Conservation (phyloP, 2,113 vertebrate genomes). For the Dasypus novemcinctus region DNA sequence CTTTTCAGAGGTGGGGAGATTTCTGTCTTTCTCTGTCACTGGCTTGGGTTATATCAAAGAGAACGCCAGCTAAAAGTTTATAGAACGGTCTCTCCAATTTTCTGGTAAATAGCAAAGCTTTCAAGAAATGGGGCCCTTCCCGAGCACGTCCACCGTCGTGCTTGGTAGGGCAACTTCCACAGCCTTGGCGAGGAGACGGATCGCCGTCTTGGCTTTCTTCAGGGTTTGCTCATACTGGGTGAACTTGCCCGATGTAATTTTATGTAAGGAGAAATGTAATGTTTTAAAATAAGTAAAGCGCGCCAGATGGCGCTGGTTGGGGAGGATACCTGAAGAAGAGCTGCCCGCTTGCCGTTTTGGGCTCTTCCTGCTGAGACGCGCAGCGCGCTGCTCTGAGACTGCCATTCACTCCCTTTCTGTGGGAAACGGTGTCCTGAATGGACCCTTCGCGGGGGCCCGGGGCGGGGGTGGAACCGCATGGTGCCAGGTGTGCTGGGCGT, state of each 20-base stretch:
- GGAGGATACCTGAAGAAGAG: not conserved
- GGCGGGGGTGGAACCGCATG: too few species aligned
- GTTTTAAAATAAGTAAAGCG: not conserved
- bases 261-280: too few species aligned
- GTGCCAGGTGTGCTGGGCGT: too few species aligned
- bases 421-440: not conserved
- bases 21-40: not conserved
- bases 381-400: too few species aligned
- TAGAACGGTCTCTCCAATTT: not conserved
- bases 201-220: not conserved
- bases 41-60: not conserved
- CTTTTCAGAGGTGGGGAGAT: not conserved
- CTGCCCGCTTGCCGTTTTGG: not conserved
- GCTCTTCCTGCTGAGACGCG: not conserved
- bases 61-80: not conserved
- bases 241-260: not conserved
- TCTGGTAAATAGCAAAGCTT: not conserved
- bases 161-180: too few species aligned
- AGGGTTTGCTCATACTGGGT: not conserved
- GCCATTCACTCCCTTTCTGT: not conserved
- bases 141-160: too few species aligned
- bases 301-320: not conserved
- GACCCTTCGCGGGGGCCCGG: too few species aligned
- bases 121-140: not conserved
- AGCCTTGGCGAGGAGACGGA: not conserved